Base-by-base conservation (phyloP, 2,113 vertebrate genomes). In the Rhinoderma darwinii region DNA sequence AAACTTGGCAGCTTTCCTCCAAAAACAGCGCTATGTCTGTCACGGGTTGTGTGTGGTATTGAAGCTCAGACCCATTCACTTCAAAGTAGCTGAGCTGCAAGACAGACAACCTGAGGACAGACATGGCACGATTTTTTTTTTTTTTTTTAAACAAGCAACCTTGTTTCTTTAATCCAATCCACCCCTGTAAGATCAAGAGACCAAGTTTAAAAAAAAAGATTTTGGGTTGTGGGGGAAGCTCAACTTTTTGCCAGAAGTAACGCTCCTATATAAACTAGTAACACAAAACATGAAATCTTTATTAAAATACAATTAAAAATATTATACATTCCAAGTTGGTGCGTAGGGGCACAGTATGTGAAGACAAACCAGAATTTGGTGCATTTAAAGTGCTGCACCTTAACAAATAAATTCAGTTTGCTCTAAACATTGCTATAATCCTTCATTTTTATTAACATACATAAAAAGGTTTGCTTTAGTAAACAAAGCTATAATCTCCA, bases 401-500 rank as follows among this genome's bases (percentile, higher is more conserved):
- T 63, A 63, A 41, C 41, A 18, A 35, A 82, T 41, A 81, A 63
- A 61, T 56, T 82, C 18, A 54, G 75, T 56, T 41, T 17, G 37
- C n/a, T 30, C 44, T 63, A n/a, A 20, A 81, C 37, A 82, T 30
- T 41, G 54, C 54, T 43, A 56, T 81, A 61, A 63, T 82, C 79
- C 79, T 82, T 82, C 79, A 82, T 82, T 63, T 82, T 63, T 82
- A 66, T 66, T 82, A 82, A 82, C 56, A 82, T 50, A 78, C 30
- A 41, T 63, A 44, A 82, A 44, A 82, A n/a, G 41, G 39, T 39
- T 72, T 4, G 25, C 51, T 66, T 59, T 66, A 37, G 18, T 25
- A 41, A 63, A 81, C 78, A 63, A 81, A 81, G 74, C 44, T 50
- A 56, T 37, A 81, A 63, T 43, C 44, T 43, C 37, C 56, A 82